Evolutionary conservation across 2,797 vertebrate genomes (phyloP).

Genomic region (Chaetophractus vellerosus): DNA sequence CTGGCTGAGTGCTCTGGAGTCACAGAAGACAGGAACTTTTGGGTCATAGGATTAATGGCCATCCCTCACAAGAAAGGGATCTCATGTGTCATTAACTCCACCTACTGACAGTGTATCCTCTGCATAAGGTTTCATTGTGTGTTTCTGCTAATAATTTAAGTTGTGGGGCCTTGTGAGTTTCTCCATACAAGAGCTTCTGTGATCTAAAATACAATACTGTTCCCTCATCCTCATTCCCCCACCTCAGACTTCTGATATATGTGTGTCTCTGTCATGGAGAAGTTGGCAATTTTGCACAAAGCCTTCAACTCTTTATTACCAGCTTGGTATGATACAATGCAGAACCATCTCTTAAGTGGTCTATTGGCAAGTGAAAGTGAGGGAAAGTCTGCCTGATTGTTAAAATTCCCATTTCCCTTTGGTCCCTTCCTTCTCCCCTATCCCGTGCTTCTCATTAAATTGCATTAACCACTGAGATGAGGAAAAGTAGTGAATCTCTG

Average conservation of each 20-base stretch:
- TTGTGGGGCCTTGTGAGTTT: not conserved
- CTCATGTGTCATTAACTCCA: not conserved
- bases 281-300: not conserved
- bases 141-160: not conserved
- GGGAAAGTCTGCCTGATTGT: not conserved
- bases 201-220: not conserved
- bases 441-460: not conserved
- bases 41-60: not conserved
- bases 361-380: not conserved
- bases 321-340: not conserved
- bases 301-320: conserved; percentile 8
- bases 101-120: not conserved
- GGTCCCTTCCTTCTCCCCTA: not conserved
- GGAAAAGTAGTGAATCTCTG: not conserved
- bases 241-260: not conserved
- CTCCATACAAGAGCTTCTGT: not conserved
- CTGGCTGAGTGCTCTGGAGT: conserved; percentile 44
- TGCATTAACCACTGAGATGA: not conserved
- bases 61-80: not conserved
- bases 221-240: not conserved
- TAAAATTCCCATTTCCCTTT: conserved; percentile 6
- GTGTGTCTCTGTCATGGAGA: not conserved
- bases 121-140: not conserved
- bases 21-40: conserved; percentile 32
- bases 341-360: conserved; percentile 1